Base-by-base conservation (phyloP, 2,888 invertebrate species). In the Polietes domitor region DNA sequence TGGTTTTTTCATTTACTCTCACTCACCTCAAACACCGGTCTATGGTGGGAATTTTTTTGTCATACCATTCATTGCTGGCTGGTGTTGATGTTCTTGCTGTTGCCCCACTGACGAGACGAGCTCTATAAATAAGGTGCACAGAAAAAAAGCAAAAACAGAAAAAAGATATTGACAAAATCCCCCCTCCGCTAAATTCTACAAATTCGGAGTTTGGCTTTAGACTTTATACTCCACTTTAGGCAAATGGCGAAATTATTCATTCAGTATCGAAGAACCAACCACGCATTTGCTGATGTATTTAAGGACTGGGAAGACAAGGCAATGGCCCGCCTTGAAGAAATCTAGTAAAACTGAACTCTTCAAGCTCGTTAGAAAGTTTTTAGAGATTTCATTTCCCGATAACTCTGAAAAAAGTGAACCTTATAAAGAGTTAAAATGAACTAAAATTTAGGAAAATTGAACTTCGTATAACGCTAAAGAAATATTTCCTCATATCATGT, bases 31-130 rank as follows among this genome's bases (percentile, higher is more conserved):
- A 65, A 41, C 58, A 24, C 37, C 37, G 15, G 68, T 24, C 70
- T 55, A 76, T 78, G 75, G 74, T 83, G 76, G 74, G 74, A 83
- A 83, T 74, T 55, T 77, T 77, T 68, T 37, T 37, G 7, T 19
- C 72, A 53, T 55, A n/a, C 68, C 26, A 50, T 26, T 24, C 19
- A 55, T 21, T 47, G 70, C 17, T 76, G 70, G 41, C 74, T 75
- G 65, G 37, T 19, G 43, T 26, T 21, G 1, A 17, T 19, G 21
- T 47, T 75, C 0, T 70, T 55, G 55, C 32, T 77, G n/a, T 74
- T 73, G 73, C 21, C 68, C 37, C 41, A 68, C 61, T 47, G 65
- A 26, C 58, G 37, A 81, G 77, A 77, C 72, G n/a, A 19, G 53
- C 68, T 71, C 63, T 41, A 26, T 50, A 68, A 77, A 65, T 32